These are phyloP conservation scores for Galleria mellonella DNA, from an alignment of 1,140 invertebrate species.

Conservation along the genomic window DNA sequence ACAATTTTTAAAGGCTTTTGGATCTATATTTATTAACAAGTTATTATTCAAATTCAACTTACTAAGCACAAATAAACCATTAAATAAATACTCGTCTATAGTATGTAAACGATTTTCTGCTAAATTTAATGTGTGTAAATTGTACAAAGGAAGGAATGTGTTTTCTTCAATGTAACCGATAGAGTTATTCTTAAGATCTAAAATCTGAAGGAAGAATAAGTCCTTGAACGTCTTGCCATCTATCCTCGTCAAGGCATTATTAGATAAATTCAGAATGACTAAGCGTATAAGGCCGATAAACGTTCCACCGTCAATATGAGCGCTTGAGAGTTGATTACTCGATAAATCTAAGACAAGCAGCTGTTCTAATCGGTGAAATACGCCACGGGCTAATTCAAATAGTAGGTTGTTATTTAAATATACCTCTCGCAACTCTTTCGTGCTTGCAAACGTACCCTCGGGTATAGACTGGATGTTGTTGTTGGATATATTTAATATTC, in stretches of 20 bases:
- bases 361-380: constrained; percentile 89
- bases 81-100: constrained; percentile 87
- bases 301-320: constrained; percentile 87
- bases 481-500: constrained; percentile 88
- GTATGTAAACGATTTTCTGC: constrained; percentile 89
- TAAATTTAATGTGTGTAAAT: constrained; percentile 89
- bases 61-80: constrained; percentile 88
- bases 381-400: constrained; percentile 84
- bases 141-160: constrained; percentile 89
- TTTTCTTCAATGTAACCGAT: constrained; percentile 91
- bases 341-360: constrained; percentile 91
- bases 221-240: constrained; percentile 91
- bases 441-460: constrained; percentile 84
- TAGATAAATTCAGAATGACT: constrained; percentile 89
- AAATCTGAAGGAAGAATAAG: constrained; percentile 89
- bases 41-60: constrained; percentile 91
- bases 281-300: constrained; percentile 90
- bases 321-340: constrained; percentile 89
- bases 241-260: constrained; percentile 88
- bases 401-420: constrained; percentile 89
- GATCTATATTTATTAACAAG: constrained; percentile 83
- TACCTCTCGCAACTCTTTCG: constrained; percentile 85
- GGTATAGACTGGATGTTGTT: constrained; percentile 87
- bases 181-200: constrained; percentile 91
- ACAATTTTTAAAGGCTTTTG: constrained; percentile 90